These are phyloP conservation scores for Neoitamus cyanurus DNA, from an alignment of 2,888 invertebrate species.

Conservation along the genomic window DNA sequence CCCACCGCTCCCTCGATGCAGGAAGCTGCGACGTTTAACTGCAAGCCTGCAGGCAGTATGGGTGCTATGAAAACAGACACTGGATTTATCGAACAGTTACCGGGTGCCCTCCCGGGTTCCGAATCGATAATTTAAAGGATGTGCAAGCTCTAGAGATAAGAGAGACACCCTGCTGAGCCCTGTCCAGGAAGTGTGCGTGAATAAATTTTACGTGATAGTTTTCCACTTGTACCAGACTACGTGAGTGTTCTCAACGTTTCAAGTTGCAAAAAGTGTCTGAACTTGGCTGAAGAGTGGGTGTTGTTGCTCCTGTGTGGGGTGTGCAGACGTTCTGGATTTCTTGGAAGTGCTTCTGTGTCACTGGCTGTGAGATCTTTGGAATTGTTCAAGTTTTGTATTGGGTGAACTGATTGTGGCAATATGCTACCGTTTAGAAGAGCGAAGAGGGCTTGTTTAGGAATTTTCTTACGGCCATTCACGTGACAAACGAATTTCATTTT, in stretches of 20 bases:
- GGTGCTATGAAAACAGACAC: not conserved
- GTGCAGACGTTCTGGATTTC: not conserved
- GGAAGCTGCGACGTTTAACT: not conserved
- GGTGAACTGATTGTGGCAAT: not conserved
- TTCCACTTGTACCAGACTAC: not conserved
- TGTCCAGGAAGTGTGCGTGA: conserved; percentile 1
- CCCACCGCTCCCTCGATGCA: not conserved
- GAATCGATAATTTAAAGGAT: not conserved
- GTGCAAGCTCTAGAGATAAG: not conserved
- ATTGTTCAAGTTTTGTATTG: not conserved
- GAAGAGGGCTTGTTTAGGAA: not conserved
- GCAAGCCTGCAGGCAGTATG: not conserved
- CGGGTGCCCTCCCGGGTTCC: not conserved
- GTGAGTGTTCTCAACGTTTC: conserved; percentile 1
- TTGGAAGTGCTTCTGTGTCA: not conserved
- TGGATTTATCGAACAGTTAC: not conserved
- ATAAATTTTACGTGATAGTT: not conserved
- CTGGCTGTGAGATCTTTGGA: not conserved
- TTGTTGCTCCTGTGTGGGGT: not conserved
- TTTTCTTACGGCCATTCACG: not conserved
- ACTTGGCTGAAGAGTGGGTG: not conserved
- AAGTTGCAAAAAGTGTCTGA: not conserved
- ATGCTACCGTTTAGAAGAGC: not conserved
- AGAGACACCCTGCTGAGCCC: not conserved
- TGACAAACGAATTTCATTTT: not conserved